A percentile compares a stretch with the other conserved stretches of the same genome.
Conservation (phyloP, 2,797 vertebrate species). For the Sparidentex hasta region DNA sequence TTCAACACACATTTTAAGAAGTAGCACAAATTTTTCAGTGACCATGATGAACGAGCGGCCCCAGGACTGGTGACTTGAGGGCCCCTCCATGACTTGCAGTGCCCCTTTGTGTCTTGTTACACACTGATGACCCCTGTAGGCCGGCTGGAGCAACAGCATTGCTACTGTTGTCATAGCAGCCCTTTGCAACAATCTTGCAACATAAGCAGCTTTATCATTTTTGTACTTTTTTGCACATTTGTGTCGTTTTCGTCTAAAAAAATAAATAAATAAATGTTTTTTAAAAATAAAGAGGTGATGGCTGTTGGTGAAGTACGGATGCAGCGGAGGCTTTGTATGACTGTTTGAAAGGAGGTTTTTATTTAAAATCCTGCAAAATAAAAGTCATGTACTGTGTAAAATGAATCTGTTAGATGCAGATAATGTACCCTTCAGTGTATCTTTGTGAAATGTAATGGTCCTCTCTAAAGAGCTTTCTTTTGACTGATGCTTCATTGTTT, state of each 20-base stretch:
- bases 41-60: background rate
- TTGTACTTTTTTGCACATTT: background rate
- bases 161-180: background rate
- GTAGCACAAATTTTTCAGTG: background rate
- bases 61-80: background rate
- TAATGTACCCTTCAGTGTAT: background rate
- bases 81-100: background rate
- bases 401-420: background rate
- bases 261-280: no score
- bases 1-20: background rate
- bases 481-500: background rate
- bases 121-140: conserved; percentile 67
- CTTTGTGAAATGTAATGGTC: background rate
- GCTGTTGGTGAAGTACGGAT: background rate
- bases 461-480: background rate
- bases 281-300: accelerated
- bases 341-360: background rate
- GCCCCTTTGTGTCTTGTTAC: conserved; percentile 21
- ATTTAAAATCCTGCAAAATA: background rate
- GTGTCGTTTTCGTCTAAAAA: background rate
- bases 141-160: background rate
- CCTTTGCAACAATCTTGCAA: background rate
- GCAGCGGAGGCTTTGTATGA: background rate
- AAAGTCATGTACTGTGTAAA: background rate
- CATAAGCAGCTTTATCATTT: background rate